Base-by-base conservation (phyloP, 1,140 invertebrate species). In the Gonatopus flavifemur region DNA sequence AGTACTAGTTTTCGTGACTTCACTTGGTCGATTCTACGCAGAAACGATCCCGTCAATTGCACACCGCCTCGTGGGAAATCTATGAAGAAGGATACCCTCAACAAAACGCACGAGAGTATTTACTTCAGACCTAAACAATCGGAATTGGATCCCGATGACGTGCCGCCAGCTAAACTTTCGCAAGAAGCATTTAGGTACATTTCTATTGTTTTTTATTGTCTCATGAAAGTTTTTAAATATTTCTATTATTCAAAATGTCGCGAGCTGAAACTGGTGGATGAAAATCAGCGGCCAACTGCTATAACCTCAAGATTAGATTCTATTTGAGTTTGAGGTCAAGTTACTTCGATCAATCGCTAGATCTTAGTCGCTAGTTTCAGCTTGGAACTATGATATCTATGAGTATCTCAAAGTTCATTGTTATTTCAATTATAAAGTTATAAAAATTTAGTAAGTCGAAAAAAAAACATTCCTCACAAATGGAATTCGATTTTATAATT, bases 111-210 rank as follows among this genome's bases (percentile, higher is more conserved):
- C 10, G 69, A 72, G 0, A 55, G 52, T n/a, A 42, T 51, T 21
- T 73, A 62, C 42, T 72, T 61, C 50, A 66, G 66, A 40, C 65
- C 70, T 1, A 65, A 69, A 21, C 55, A 66, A 12, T 25, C 31
- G 15, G 69, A 75, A 21, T 8, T 70, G 0, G 56, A 74, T 37
- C 70, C 73, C 2, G 77, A 83, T 13, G 80, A 82, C 46, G 71
- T 82, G 8, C 77, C 82, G n/a, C 82, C 83, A 1, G 83, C 86
- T 43, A 87, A 86, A 67, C 63, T 88, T 7, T 82, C 85, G 0
- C 81, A 86, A 55, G 86, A 88, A 70, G 84, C 86, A 9, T 87
- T 85, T 51, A 79, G 80, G 66, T 77, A 24, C 35, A 13, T 33
- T 18, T 31, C 8, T 31, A 32, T 31, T 31, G 2, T 18, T 24